phyloP scores from a whole-genome alignment of 2,888 invertebrate genomes.

The Stramonita haemastoma region DNA sequence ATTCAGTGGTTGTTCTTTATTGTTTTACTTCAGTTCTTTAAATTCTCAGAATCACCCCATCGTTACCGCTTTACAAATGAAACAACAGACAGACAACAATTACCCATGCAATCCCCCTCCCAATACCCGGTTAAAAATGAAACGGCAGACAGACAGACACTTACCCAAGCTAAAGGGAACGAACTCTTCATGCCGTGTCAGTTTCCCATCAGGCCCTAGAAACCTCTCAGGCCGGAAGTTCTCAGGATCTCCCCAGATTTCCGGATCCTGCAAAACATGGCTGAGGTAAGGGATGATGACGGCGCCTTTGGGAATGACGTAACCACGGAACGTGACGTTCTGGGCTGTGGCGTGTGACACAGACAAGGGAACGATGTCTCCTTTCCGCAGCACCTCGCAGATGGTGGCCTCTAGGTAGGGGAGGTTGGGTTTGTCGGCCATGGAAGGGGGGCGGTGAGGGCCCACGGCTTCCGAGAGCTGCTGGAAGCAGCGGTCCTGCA shows the following conservation, averaged over 20 bases:
- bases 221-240: conserved; percentile 64
- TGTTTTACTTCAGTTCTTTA: too few relatives aligned
- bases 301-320: too few relatives aligned
- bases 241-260: conserved; percentile 59
- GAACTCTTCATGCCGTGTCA: conserved; percentile 50
- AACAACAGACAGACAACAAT: too few relatives aligned
- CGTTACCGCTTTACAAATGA: too few relatives aligned
- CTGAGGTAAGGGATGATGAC: conserved; percentile 58
- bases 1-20: too few relatives aligned
- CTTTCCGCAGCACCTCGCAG: conserved; percentile 58
- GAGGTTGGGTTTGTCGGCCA: conserved; percentile 53
- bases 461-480: conserved; percentile 72
- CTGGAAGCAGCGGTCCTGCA: conserved; percentile 42
- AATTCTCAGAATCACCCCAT: too few relatives aligned
- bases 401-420: conserved; percentile 65
- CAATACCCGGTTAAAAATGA: too few relatives aligned
- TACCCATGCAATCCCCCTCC: too few relatives aligned
- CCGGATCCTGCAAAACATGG: conserved; percentile 58
- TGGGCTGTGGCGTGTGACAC: conserved; percentile 53
- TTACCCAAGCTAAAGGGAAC: conserved; percentile 57
- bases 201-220: conserved; percentile 53
- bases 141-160: too few relatives aligned
- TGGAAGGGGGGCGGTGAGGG: conserved; percentile 47
- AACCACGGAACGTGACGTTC: too few relatives aligned
- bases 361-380: conserved; percentile 55